Conservation (phyloP, 2,113 vertebrate species). For the Chaetodon trifascialis region DNA sequence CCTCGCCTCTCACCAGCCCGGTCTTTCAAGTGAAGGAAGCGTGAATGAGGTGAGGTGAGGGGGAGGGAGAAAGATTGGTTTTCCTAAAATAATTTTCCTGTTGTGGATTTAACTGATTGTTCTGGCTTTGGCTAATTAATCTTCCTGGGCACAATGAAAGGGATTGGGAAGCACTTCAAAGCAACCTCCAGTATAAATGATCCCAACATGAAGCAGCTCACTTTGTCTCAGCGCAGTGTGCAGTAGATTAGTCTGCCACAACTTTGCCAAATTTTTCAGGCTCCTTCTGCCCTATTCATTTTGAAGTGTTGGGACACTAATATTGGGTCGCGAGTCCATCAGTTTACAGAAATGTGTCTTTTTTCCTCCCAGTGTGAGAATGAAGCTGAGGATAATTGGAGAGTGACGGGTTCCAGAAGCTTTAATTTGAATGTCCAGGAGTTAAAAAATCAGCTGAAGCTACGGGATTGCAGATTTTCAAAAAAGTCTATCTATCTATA, state of each 20-base stretch:
- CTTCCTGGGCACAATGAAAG: conserved; percentile 83
- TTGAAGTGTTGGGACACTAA: conserved; percentile 69
- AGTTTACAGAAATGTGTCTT: conserved; percentile 56
- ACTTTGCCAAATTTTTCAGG: conserved; percentile 71
- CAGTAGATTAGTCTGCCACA: conserved; percentile 75
- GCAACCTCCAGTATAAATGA: conserved; percentile 77
- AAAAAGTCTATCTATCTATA: conserved; percentile 77
- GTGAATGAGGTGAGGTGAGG: conserved; percentile 49
- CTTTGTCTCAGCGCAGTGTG: conserved; percentile 79
- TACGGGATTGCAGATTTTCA: conserved; percentile 52
- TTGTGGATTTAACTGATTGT: conserved; percentile 87
- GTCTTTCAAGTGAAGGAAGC: conserved; percentile 59
- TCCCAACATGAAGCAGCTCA: conserved; percentile 77
- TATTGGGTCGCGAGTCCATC: conserved; percentile 54
- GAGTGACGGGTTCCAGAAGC: conserved; percentile 57
- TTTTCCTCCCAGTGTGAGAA: conserved; percentile 53
- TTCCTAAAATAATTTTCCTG: conserved; percentile 86
- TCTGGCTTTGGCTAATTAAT: conserved; percentile 86
- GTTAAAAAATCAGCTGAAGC: conserved; percentile 59
- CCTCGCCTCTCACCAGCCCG: conserved; percentile 45
- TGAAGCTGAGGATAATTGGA: conserved; percentile 66
- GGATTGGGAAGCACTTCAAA: conserved; percentile 85
- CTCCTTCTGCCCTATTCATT: conserved; percentile 59
- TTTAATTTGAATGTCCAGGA: conserved; percentile 73
- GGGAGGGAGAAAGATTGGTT: conserved; percentile 70